Conservation (phyloP, 2,888 invertebrate genomes). For the Rhabditoides inermis region DNA sequence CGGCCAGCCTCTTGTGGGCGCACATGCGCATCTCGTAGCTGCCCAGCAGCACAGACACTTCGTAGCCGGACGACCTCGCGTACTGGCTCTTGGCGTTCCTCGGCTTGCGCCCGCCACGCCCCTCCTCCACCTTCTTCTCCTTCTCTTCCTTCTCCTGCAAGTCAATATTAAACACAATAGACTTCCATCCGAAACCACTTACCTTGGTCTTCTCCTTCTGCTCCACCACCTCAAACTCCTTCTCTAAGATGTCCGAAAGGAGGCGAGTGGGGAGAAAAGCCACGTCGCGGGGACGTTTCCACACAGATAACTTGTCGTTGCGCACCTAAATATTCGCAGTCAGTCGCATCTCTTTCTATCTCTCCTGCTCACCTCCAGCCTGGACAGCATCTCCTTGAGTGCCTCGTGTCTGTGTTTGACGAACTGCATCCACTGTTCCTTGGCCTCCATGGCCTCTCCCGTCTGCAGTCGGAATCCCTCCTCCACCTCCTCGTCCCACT, state of each 20-base stretch:
- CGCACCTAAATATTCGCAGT: too few species aligned
- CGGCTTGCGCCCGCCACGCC: constrained; percentile 4
- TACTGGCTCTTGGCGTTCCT: background rate
- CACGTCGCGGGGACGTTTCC: constrained; percentile 21
- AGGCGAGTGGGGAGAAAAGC: constrained; percentile 38
- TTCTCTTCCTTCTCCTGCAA: constrained; percentile 6
- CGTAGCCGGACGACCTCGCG: constrained; percentile 5
- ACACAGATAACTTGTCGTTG: too few species aligned
- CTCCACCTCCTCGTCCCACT: constrained; percentile 22
- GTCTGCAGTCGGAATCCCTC: too few species aligned
- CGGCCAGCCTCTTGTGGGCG: constrained; percentile 34
- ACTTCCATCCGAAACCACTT: too few species aligned
- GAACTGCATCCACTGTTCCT: too few species aligned
- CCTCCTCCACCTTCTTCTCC: constrained; percentile 3
- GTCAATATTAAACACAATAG: too few species aligned
- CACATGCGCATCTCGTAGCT: constrained; percentile 26
- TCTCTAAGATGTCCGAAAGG: constrained; percentile 26
- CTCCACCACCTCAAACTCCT: constrained; percentile 20
- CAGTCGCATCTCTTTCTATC: too few species aligned
- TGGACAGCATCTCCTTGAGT: too few species aligned
- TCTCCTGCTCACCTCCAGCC: too few species aligned
- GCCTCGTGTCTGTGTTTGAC: too few species aligned
- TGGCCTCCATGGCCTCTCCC: too few species aligned
- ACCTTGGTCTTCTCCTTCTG: background rate
- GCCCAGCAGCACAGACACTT: constrained; percentile 14